These are phyloP conservation scores for Callospermophilus lateralis DNA, from an alignment of 2,113 vertebrate genomes.

Conservation along the genomic window DNA sequence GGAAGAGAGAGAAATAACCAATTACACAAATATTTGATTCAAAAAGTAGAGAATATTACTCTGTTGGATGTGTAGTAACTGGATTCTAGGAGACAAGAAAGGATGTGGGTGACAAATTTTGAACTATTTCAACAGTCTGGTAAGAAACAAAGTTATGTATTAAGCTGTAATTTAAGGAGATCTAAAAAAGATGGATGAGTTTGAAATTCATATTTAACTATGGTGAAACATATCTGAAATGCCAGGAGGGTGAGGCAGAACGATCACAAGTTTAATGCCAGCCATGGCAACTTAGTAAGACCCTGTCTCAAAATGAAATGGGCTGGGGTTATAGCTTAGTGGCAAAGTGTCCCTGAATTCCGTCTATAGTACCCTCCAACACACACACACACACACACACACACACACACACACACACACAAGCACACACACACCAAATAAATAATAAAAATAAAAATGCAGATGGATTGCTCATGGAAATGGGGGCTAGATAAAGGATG, in stretches of 20 bases:
- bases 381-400: too few relatives aligned
- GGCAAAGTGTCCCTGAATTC: not conserved
- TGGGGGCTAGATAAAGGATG: not conserved
- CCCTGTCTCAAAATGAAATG: not conserved
- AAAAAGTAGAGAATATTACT: not conserved
- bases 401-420: too few relatives aligned
- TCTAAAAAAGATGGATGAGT: not conserved
- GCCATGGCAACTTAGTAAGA: not conserved
- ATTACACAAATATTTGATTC: not conserved
- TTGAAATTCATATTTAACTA: not conserved
- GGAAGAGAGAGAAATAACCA: not conserved
- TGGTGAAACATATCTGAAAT: not conserved
- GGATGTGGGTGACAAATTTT: not conserved
- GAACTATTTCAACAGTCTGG: not conserved
- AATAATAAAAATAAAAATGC: not conserved
- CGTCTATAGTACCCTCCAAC: not conserved
- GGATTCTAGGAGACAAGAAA: not conserved
- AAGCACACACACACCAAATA: too few relatives aligned
- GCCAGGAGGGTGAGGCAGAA: not conserved
- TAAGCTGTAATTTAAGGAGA: not conserved
- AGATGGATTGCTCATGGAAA: not conserved
- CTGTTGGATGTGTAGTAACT: not conserved
- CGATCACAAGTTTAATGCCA: not conserved
- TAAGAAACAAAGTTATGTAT: not conserved
- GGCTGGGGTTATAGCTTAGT: not conserved